These are phyloP conservation scores for Drosophila setosimentum DNA, from an alignment of 2,888 invertebrate genomes.

Conservation along the genomic window DNA sequence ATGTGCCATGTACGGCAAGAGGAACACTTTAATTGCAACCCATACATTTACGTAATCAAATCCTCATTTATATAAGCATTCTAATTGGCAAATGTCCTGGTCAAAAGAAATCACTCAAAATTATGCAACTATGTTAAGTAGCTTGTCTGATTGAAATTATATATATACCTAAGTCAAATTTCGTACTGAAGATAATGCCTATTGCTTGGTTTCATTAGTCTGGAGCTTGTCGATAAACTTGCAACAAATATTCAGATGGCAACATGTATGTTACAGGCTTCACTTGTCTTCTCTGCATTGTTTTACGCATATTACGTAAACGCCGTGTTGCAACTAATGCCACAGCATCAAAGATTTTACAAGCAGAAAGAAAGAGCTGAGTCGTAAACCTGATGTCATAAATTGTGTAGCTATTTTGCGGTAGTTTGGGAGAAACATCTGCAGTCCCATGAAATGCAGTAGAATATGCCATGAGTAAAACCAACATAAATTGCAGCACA, in stretches of 20 bases:
- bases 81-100: constrained; percentile 18
- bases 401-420: constrained; percentile 65
- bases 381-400: constrained; percentile 61
- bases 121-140: constrained; percentile 18
- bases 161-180: background rate
- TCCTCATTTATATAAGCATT: constrained; percentile 34
- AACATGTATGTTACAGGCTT: constrained; percentile 35
- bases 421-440: constrained; percentile 39
- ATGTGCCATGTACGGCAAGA: constrained; percentile 32
- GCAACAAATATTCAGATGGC: constrained; percentile 40
- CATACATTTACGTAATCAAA: constrained; percentile 31
- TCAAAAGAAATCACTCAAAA: background rate
- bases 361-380: constrained; percentile 12
- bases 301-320: constrained; percentile 49
- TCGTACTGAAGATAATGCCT: background rate
- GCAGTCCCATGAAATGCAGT: constrained; percentile 71
- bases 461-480: constrained; percentile 61
- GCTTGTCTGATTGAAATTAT: constrained; percentile 3
- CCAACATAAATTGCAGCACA: constrained; percentile 71
- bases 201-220: background rate
- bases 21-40: constrained; percentile 7
- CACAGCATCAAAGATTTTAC: constrained; percentile 25
- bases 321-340: constrained; percentile 29
- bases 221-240: constrained; percentile 8
- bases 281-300: constrained; percentile 28